Percentiles rank a stretch among this genome's conserved stretches.
These are phyloP conservation scores for Uloborus plumipes DNA, from an alignment of 2,888 invertebrate genomes.

Conservation along the genomic window DNA sequence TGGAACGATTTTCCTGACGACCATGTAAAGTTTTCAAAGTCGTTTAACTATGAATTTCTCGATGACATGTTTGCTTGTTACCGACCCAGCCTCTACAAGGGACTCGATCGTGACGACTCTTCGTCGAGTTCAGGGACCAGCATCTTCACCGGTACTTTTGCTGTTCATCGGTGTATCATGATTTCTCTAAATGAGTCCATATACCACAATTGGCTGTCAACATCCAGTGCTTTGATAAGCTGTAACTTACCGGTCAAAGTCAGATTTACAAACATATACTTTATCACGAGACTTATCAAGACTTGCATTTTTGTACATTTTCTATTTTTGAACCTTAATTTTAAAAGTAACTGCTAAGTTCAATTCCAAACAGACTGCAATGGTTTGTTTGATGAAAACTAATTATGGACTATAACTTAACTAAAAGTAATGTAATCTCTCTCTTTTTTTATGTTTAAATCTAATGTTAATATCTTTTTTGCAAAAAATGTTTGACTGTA, in stretches of 20 bases:
- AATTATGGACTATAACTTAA: no score
- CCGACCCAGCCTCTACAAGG: conserved; percentile 42
- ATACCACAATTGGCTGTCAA: background rate
- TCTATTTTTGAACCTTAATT: no score
- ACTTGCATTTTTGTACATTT: no score
- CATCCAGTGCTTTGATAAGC: background rate
- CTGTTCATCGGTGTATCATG: background rate
- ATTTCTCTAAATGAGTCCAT: background rate
- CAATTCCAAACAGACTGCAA: no score
- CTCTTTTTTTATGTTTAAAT: no score
- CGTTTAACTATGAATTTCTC: conserved; percentile 73
- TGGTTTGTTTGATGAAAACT: no score
- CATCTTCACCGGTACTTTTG: conserved; percentile 27
- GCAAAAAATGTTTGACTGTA: background rate
- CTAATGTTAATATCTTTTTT: no score
- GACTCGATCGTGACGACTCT: conserved; percentile 6
- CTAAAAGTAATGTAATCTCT: no score
- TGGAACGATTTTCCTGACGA: conserved; percentile 61
- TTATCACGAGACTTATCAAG: no score
- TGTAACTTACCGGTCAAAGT: background rate
- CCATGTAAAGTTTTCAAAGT: conserved; percentile 70
- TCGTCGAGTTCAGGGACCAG: conserved; percentile 28
- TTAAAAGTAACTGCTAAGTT: no score
- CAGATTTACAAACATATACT: no score
- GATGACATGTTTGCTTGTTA: conserved; percentile 72